Base-by-base conservation (phyloP, 2,797 vertebrate genomes). In the Leptatherina wallacei region DNA sequence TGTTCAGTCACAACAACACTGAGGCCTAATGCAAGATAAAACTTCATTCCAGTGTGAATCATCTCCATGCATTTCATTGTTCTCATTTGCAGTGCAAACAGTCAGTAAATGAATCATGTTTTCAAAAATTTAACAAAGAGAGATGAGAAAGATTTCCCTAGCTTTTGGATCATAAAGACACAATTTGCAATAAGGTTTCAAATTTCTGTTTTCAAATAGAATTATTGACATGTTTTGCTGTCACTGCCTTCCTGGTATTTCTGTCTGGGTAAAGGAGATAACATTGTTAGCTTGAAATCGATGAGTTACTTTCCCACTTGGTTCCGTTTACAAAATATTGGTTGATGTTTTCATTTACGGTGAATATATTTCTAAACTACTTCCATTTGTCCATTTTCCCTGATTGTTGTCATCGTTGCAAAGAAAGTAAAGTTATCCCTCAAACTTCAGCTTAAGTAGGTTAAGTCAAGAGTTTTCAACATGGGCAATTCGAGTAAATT, bases 1-100 rank as follows among this genome's bases (percentile, higher is more conserved):
- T 49, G 33, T 80, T 86, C 24, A 63, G 24, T 87, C 71, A 83
- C 40, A 74, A 61, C 77, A 78, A 69, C 61, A 67, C 22, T 30
- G 51, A 71, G 71, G 40, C 69, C 59, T 73, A 73, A 85, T 55
- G 42, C n/a, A 47, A 40, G 69, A 52, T 64, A 6, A 69, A 75
- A 68, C 55, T 71, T 12, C 3, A n/a, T n/a, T 16, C 18, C 18
- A 20, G 6, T 47, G 22, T 22, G 36, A 40, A 16, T 29, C 3
- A 18, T 11, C 20, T n/a, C 32, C 14, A 9, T 2, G 24, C 52
- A 2, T 29, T 3, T 13, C 27, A 55, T 55, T 18, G 24, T 29
- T 55, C 14, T 29, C 5, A 24, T 54, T 6, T 12, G 24, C 24
- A 54, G 13, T 29, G n/a, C 27, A 14, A 24, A 54, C 51, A 54